These are phyloP conservation scores for Popillia japonica DNA, from an alignment of 1,140 invertebrate species.

Conservation along the genomic window DNA sequence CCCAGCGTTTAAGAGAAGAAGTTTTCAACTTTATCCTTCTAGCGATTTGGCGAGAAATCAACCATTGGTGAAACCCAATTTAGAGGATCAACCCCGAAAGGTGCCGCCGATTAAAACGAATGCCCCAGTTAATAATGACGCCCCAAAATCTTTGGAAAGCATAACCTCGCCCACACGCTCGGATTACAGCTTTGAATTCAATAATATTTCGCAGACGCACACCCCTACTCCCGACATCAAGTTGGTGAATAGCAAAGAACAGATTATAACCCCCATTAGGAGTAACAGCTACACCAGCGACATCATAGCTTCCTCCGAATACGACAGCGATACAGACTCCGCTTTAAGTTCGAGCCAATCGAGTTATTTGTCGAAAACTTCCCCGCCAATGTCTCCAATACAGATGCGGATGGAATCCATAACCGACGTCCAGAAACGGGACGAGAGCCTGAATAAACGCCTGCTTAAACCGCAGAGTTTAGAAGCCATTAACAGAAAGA, in stretches of 20 bases:
- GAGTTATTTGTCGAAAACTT: conserved; percentile 76
- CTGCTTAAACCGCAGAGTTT: conserved; percentile 79
- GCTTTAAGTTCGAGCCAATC: conserved; percentile 81
- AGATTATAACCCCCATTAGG: neutral
- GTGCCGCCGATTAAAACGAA: conserved; percentile 7
- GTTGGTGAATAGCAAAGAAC: neutral
- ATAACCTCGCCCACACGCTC: conserved; percentile 67
- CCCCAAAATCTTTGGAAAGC: conserved; percentile 68
- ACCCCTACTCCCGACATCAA: neutral
- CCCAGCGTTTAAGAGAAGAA: conserved; percentile 82
- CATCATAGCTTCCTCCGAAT: conserved; percentile 53
- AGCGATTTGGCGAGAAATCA: neutral
- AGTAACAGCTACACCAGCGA: neutral
- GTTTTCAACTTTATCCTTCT: conserved; percentile 70
- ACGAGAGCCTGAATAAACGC: conserved; percentile 63
- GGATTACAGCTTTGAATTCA: conserved; percentile 65
- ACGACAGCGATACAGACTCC: conserved; percentile 87
- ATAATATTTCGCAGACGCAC: conserved; percentile 57
- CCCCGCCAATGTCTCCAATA: conserved; percentile 68
- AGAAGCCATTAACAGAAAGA: conserved; percentile 84
- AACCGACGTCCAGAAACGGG: conserved; percentile 61
- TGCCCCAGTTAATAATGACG: conserved; percentile 47
- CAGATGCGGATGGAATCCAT: conserved; percentile 50
- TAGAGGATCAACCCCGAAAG: conserved; percentile 53
- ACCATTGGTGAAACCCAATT: neutral